Base-by-base conservation (phyloP, 1,140 invertebrate genomes). In the Glossosoma conforme region DNA sequence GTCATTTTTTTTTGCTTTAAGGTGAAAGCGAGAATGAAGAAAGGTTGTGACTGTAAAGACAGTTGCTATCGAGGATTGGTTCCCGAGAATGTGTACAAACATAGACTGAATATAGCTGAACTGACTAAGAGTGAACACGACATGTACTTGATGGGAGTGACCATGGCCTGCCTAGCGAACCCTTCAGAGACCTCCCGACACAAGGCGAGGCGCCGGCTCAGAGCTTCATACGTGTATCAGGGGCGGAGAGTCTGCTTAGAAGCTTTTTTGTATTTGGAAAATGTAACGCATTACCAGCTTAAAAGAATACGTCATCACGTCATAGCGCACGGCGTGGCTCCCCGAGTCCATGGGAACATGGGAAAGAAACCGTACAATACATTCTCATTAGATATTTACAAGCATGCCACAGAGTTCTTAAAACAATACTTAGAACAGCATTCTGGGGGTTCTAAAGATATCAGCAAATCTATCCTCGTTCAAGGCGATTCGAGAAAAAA, bases 281-380 rank as follows among this genome's bases (percentile, higher is more conserved):
- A 89, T 68, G 86, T 85, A 51, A 88, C 85, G 3, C 83, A 85
- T 65, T 88, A 88, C 68, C 85, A 88, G 62, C 69, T 88, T 17
- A 88, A 88, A 64, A 68, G 84, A 36, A 87, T 88, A 53, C 68
- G 86, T 51, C 86, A 87, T 60, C 86, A 89, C 65, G 75, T 88
- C 1, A 84, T 85, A 75, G 84, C 82, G 0, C 85, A 87, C 61
- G 86, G 86, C 10, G 85, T 89, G 0, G 83, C 84, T 0, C 85
- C 86, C 0, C 67, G 85, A 37, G 80, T 87, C 28, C 86, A 88
- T 65, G 85, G 86, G 2, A 89, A 88, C 65, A 80, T 85, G 52
- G 84, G 85, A 3, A 87, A 88, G 70, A 81, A 85, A 61, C 85
- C 85, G n/a, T 85, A 87, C 57, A 89, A 89, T 63, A 86, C 85